Evolutionary conservation across 2,888 invertebrate genomes (phyloP).

Genomic region (Panorpa germanica): DNA sequence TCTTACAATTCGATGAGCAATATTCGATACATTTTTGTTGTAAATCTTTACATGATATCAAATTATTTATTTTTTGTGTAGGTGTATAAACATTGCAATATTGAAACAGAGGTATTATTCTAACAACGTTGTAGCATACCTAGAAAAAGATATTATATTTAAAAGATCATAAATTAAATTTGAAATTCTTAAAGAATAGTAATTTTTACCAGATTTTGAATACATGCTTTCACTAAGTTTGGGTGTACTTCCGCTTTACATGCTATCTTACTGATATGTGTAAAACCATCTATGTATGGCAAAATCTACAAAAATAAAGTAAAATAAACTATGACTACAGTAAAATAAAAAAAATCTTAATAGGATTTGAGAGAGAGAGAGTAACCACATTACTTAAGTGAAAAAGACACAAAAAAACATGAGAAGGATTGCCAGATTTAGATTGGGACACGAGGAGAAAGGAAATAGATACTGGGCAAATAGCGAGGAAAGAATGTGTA

Average conservation of each 20-base stretch:
- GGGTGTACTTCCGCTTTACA: constrained; percentile 64
- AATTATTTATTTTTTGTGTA: constrained; percentile 30
- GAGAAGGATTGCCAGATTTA: too few relatives aligned
- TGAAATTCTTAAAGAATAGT: too few relatives aligned
- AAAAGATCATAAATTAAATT: too few relatives aligned
- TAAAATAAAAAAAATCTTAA: background rate
- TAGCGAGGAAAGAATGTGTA: too few relatives aligned
- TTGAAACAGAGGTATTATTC: constrained; percentile 38
- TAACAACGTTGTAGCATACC: constrained; percentile 32
- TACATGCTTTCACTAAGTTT: constrained; percentile 60
- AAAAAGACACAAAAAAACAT: too few relatives aligned
- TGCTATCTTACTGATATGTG: constrained; percentile 63
- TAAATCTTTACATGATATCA: constrained; percentile 28
- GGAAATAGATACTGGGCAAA: too few relatives aligned
- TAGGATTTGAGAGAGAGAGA: background rate
- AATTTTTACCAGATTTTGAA: constrained; percentile 67
- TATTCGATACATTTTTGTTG: constrained; percentile 28
- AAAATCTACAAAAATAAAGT: constrained; percentile 31
- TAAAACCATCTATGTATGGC: constrained; percentile 63
- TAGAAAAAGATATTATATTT: too few relatives aligned
- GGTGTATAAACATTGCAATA: constrained; percentile 46
- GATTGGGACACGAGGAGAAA: too few relatives aligned
- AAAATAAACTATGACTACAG: background rate
- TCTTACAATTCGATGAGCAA: constrained; percentile 26
- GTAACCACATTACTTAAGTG: background rate